Evolutionary conservation across 2,888 invertebrate genomes (phyloP).

Genomic region (Rhyacophila evoluta): DNA sequence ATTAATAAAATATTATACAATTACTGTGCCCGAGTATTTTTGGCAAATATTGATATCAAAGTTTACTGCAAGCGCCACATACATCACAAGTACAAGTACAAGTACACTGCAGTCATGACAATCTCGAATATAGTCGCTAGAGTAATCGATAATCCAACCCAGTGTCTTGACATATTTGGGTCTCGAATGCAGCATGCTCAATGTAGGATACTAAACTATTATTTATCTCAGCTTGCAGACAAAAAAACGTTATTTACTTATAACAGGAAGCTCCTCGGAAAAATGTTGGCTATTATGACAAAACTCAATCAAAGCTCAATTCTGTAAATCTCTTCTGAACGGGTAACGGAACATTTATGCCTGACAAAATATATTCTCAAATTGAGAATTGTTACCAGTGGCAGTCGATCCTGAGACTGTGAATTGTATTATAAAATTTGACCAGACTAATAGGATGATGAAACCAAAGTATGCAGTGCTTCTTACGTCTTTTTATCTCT

Average conservation of each 20-base stretch:
- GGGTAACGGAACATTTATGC: no score
- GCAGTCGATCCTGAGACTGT: no score
- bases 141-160: conserved; percentile 31
- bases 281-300: no score
- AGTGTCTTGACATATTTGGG: conserved; percentile 44
- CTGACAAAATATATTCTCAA: no score
- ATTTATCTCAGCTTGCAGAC: conserved; percentile 28
- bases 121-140: conserved; percentile 15
- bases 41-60: conserved; percentile 19
- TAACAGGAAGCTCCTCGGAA: no score
- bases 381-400: no score
- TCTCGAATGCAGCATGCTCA: conserved; percentile 48
- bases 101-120: background rate
- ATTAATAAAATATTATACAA: background rate
- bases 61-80: conserved; percentile 15
- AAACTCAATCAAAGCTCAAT: no score
- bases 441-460: no score
- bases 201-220: conserved; percentile 38
- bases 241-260: conserved; percentile 28
- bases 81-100: background rate
- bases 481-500: no score
- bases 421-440: no score
- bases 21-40: conserved; percentile 13
- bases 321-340: no score
- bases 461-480: no score